Evolutionary conservation across 2,888 invertebrate species (phyloP).

Genomic region (Pherbina coryleti): DNA sequence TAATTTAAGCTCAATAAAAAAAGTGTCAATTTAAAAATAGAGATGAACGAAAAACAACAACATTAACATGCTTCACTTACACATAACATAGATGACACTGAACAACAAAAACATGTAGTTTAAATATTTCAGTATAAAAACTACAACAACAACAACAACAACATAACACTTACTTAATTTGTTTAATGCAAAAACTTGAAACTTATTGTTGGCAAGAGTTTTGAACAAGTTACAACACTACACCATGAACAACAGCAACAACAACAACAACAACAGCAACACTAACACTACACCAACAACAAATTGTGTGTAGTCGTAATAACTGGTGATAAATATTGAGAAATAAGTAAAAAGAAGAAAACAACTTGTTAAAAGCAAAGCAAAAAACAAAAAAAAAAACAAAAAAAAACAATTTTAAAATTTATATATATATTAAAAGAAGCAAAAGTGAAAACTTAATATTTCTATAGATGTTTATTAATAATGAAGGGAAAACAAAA

Average conservation of each 20-base stretch:
- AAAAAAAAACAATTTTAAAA: slow-evolving; percentile 34
- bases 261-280: slow-evolving; percentile 52
- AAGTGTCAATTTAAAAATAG: slow-evolving; percentile 49
- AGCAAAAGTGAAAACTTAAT: slow-evolving; percentile 48
- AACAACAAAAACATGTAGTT: slow-evolving; percentile 6
- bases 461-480: slow-evolving; percentile 61
- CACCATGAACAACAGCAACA: slow-evolving; percentile 31
- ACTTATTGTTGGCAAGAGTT: slow-evolving; percentile 20
- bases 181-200: slow-evolving; percentile 45
- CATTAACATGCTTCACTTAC: slow-evolving; percentile 13
- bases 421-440: slow-evolving; percentile 2
- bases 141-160: slow-evolving; percentile 29
- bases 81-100: slow-evolving; percentile 33
- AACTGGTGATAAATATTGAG: slow-evolving; percentile 66
- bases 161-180: slow-evolving; percentile 4
- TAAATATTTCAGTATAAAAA: slow-evolving; percentile 9
- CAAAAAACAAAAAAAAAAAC: slow-evolving; percentile 42
- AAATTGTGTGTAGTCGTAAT: slow-evolving; percentile 64
- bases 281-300: slow-evolving; percentile 48
- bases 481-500: slow-evolving; percentile 42
- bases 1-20: slow-evolving; percentile 39
- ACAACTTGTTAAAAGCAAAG: slow-evolving; percentile 39
- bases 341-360: slow-evolving; percentile 56
- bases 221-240: slow-evolving; percentile 26
- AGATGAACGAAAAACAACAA: slow-evolving; percentile 42